Evolutionary conservation across 2,888 invertebrate genomes (phyloP).

Genomic region (Troides oblongomaculatus): DNA sequence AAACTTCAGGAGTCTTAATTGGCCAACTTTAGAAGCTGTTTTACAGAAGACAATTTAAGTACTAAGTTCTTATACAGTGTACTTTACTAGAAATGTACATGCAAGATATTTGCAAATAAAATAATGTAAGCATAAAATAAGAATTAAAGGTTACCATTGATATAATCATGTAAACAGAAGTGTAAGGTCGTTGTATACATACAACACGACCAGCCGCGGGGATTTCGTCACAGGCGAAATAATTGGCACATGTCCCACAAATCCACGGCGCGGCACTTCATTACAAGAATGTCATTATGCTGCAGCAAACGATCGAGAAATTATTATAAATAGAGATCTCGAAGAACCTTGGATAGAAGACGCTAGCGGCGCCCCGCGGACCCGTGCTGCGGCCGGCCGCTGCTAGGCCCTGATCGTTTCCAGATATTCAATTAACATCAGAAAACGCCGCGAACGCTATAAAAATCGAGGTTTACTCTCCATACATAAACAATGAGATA

Average conservation of each 20-base stretch:
- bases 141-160: constrained; percentile 38
- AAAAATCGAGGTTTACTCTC: constrained; percentile 76
- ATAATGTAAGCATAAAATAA: constrained; percentile 20
- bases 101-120: constrained; percentile 18
- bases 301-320: constrained; percentile 72
- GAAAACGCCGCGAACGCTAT: constrained; percentile 63
- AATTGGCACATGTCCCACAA: constrained; percentile 78
- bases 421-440: constrained; percentile 63
- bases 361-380: constrained; percentile 53
- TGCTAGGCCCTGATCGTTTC: constrained; percentile 46
- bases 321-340: constrained; percentile 77
- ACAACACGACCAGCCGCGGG: constrained; percentile 57
- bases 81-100: constrained; percentile 11
- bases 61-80: no score
- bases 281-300: constrained; percentile 77
- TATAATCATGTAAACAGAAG: constrained; percentile 48
- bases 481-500: constrained; percentile 81
- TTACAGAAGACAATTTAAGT: neutral
- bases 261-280: constrained; percentile 72
- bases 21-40: neutral
- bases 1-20: neutral
- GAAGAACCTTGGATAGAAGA: constrained; percentile 67
- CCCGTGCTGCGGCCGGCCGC: constrained; percentile 46
- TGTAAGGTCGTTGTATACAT: constrained; percentile 63
- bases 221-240: constrained; percentile 68